A percentile compares a stretch with the other conserved stretches of the same genome.
Evolutionary conservation across 1,140 invertebrate genomes (phyloP).

Genomic region (Hyposmocoma kahamanoa): DNA sequence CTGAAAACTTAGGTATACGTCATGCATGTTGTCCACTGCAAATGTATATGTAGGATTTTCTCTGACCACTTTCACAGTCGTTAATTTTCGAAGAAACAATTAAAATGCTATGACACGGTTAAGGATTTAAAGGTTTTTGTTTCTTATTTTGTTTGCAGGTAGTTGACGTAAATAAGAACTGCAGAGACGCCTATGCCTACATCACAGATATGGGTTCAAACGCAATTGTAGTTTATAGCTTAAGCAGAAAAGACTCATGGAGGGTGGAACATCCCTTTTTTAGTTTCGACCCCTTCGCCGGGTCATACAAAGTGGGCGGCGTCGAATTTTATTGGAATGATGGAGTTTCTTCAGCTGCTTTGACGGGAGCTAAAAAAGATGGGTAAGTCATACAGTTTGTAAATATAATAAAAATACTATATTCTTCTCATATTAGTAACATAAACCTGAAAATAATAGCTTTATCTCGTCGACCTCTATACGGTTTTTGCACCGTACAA

Average conservation of each 20-base stretch:
- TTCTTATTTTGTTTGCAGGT: slow-evolving; percentile 60
- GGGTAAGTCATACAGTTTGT: slow-evolving; percentile 40
- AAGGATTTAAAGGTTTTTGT: too few relatives aligned
- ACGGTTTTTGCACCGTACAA: too few relatives aligned
- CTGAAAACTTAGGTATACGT: too few relatives aligned
- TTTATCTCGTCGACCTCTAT: too few relatives aligned
- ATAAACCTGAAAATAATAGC: too few relatives aligned
- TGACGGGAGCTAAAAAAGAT: slow-evolving; percentile 64
- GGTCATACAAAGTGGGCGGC: slow-evolving; percentile 79
- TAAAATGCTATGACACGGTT: too few relatives aligned
- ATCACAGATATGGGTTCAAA: slow-evolving; percentile 82
- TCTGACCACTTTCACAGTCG: too few relatives aligned
- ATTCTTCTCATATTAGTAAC: too few relatives aligned
- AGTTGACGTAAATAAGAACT: slow-evolving; percentile 77
- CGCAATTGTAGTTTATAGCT: slow-evolving; percentile 81
- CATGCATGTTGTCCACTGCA: too few relatives aligned
- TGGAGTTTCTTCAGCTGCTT: slow-evolving; percentile 79
- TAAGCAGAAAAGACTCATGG: slow-evolving; percentile 80
- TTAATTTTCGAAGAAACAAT: too few relatives aligned
- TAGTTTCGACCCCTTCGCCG: slow-evolving; percentile 83
- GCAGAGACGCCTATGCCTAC: slow-evolving; percentile 81
- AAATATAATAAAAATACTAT: too few relatives aligned
- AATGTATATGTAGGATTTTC: too few relatives aligned
- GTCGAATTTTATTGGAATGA: slow-evolving; percentile 85
- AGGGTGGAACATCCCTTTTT: slow-evolving; percentile 84